These are phyloP conservation scores for Propithecus coquereli DNA, from an alignment of 2,113 vertebrate species.

Conservation along the genomic window DNA sequence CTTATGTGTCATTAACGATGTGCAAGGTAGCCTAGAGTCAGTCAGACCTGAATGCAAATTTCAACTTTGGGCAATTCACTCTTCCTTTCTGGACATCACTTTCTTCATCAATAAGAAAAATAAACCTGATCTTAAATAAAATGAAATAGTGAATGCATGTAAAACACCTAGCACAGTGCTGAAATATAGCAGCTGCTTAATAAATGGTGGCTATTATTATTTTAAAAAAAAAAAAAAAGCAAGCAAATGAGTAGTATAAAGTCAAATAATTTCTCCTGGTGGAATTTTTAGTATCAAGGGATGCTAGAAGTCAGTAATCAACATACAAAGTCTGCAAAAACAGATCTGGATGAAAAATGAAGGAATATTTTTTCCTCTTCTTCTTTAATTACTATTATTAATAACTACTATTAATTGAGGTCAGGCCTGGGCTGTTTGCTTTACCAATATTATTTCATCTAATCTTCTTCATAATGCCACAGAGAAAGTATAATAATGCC, in stretches of 20 bases:
- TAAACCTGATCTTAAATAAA: slow-evolving; percentile 7
- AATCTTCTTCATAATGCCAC: background rate
- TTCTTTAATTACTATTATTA: slow-evolving; percentile 17
- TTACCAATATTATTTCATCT: background rate
- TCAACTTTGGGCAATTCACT: background rate
- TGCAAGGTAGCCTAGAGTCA: background rate
- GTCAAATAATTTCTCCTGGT: slow-evolving; percentile 17
- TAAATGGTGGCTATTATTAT: background rate
- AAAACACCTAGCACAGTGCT: background rate
- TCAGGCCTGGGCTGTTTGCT: background rate
- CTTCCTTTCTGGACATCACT: background rate
- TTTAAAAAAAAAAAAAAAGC: background rate
- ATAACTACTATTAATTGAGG: background rate
- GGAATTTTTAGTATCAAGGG: slow-evolving; percentile 28
- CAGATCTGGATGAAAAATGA: background rate
- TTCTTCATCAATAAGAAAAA: slow-evolving; percentile 10
- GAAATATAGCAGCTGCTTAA: background rate
- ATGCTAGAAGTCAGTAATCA: background rate
- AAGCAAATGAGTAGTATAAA: background rate
- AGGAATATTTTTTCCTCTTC: background rate
- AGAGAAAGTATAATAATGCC: background rate
- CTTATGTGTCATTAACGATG: background rate
- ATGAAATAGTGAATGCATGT: background rate
- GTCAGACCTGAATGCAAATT: background rate
- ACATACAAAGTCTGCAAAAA: background rate